Percentiles rank a stretch among this genome's conserved stretches.
Evolutionary conservation across 2,113 vertebrate genomes (phyloP).

Genomic region (Triplophysa tibetana): DNA sequence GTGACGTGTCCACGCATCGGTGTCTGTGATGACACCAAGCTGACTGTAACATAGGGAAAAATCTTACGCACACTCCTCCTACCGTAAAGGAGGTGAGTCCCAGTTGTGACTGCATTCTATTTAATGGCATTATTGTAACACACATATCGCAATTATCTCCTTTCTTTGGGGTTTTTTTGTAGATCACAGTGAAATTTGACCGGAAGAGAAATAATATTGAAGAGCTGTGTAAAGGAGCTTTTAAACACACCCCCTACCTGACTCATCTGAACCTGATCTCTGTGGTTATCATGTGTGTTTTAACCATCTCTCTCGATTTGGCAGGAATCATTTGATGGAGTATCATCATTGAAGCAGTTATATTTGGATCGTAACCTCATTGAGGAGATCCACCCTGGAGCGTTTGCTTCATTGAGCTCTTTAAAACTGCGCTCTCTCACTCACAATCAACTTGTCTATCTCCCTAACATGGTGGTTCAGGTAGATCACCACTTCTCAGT

Average conservation of each 20-base stretch:
- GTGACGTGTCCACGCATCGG: too few relatives aligned
- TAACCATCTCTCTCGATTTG: neutral
- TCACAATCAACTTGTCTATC: conserved; percentile 85
- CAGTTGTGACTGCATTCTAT: too few relatives aligned
- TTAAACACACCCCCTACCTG: conserved; percentile 80
- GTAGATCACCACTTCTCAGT: conserved; percentile 43
- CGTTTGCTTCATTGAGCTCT: conserved; percentile 83
- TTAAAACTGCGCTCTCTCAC: conserved; percentile 83
- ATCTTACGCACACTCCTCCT: too few relatives aligned
- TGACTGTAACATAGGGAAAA: too few relatives aligned
- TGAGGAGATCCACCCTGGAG: conserved; percentile 86
- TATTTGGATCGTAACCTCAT: conserved; percentile 78
- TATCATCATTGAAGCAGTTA: conserved; percentile 83
- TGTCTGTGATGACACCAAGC: too few relatives aligned
- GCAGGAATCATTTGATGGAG: conserved; percentile 85
- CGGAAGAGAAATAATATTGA: too few relatives aligned
- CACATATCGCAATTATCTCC: too few relatives aligned
- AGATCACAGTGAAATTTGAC: too few relatives aligned
- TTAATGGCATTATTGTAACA: too few relatives aligned
- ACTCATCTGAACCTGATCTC: conserved; percentile 75
- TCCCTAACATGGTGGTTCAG: conserved; percentile 90
- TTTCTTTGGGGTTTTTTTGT: too few relatives aligned
- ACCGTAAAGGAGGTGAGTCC: too few relatives aligned
- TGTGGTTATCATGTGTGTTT: neutral
- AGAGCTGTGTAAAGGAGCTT: too few relatives aligned